Evolutionary conservation across 2,888 invertebrate genomes (phyloP), one percentile per base, ranked within the genome.

Genomic region (Plebejus anna): DNA sequence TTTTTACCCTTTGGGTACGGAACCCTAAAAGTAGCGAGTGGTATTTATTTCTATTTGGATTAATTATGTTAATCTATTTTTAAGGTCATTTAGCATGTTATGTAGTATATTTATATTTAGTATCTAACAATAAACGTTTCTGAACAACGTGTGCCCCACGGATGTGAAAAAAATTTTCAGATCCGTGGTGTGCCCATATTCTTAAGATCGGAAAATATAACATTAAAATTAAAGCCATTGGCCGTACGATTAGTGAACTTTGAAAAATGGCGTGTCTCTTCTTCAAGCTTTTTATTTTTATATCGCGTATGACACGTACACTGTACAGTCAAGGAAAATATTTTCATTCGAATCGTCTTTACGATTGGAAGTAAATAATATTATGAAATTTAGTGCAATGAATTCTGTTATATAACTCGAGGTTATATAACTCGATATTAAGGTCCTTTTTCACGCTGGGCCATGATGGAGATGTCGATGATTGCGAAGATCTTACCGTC

Each of bases 181-280:
- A 22, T 22, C 22, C 22, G 22, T 22, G 22, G 7, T 51, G 51
- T 51, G 7, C 16, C 16, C 22, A 59, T 4, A 22, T 59, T 22
- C 22, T 28, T 22, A 1, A 59, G 59, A 59, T 59, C 22, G 28
- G 28, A 59, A 59, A 57, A 59, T 59, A 42, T 59, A 2, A 72
- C n/a, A 59, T 61, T 66, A 42, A 47, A 42, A 47, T 70, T 28
- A 75, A 51, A 66, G 78, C 76, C 78, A 42, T 75, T 78, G 77
- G 71, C 76, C 77, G 72, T 28, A 57, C 70, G 77, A 77, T 76
- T 75, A 76, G 76, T 75, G 78, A 78, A 77, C 77, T 78, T 75
- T n/a, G 51, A 38, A 75, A 47, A 55, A 38, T 75, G 28, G 57
- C 72, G 57, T 55, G 70, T 70, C 76, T 32, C 51, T 38, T 70